Conservation (phyloP, 2,888 invertebrate genomes). For the Reticulitermes lucifugus region DNA sequence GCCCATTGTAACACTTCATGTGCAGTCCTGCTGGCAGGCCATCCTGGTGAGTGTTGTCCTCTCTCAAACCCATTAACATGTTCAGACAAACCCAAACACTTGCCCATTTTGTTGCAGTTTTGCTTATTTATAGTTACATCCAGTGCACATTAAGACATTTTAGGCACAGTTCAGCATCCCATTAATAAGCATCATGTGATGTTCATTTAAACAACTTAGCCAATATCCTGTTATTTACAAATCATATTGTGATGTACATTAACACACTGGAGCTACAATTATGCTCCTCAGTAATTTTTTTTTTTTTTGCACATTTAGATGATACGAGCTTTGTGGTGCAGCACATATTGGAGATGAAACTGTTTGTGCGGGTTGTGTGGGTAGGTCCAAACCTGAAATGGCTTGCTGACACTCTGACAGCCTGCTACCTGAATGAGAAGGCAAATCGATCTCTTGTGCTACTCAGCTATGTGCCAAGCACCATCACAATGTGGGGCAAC, state of each 20-base stretch:
- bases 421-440: conserved; percentile 10
- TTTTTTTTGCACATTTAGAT: conserved; percentile 54
- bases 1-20: conserved; percentile 58
- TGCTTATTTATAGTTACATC: no score
- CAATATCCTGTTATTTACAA: no score
- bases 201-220: background rate
- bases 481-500: conserved; percentile 60
- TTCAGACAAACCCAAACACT: no score
- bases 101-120: no score
- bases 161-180: no score
- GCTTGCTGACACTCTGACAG: conserved; percentile 57
- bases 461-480: conserved; percentile 76
- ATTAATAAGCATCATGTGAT: background rate
- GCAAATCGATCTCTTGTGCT: conserved; percentile 67
- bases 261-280: conserved; percentile 54
- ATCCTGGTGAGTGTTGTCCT: conserved; percentile 60
- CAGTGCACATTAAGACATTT: no score
- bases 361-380: conserved; percentile 78
- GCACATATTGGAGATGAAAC: conserved; percentile 71
- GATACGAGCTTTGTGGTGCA: conserved; percentile 69
- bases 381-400: conserved; percentile 70
- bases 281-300: no score
- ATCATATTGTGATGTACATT: background rate
- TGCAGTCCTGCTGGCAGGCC: conserved; percentile 64
- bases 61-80: background rate